Percentiles rank a stretch among this genome's conserved stretches.
These are phyloP conservation scores for Drosophila hydei DNA, from an alignment of 1,140 invertebrate species.

Conservation along the genomic window DNA sequence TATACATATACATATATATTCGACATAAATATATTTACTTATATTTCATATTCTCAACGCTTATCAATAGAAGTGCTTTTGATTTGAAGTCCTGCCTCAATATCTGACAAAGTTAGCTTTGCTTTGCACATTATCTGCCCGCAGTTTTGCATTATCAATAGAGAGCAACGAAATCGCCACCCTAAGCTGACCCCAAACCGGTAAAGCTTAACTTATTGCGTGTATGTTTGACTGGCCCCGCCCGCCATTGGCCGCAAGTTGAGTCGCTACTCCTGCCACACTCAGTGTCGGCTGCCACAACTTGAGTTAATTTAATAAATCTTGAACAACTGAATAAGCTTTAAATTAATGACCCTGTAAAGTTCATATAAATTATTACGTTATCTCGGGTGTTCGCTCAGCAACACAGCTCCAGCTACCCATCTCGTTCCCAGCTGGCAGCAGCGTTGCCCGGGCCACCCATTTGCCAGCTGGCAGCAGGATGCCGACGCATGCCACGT, in stretches of 20 bases:
- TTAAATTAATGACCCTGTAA: constrained; percentile 84
- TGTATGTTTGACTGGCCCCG: constrained; percentile 12
- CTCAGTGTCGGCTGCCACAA: constrained; percentile 59
- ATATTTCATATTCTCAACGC: no score
- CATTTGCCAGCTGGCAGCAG: constrained; percentile 55
- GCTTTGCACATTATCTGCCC: neutral
- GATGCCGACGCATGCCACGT: constrained; percentile 32
- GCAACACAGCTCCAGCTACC: constrained; percentile 15
- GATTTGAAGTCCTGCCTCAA: neutral
- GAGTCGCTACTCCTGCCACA: constrained; percentile 17
- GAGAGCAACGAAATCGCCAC: neutral
- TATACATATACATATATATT: no score
- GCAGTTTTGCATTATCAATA: constrained; percentile 17
- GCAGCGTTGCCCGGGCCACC: neutral
- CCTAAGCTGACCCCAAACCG: neutral
- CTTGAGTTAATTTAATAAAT: constrained; percentile 84
- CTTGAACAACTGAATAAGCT: constrained; percentile 84
- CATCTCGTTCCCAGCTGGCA: neutral
- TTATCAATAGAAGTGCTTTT: no score
- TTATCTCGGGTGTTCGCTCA: constrained; percentile 59
- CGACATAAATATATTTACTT: no score
- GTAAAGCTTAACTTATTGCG: constrained; percentile 13
- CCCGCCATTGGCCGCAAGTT: neutral
- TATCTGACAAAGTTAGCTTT: no score
- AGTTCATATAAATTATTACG: constrained; percentile 83